Evolutionary conservation across 2,113 vertebrate species (phyloP).

Genomic region (Astatotilapia flaviijosephi): DNA sequence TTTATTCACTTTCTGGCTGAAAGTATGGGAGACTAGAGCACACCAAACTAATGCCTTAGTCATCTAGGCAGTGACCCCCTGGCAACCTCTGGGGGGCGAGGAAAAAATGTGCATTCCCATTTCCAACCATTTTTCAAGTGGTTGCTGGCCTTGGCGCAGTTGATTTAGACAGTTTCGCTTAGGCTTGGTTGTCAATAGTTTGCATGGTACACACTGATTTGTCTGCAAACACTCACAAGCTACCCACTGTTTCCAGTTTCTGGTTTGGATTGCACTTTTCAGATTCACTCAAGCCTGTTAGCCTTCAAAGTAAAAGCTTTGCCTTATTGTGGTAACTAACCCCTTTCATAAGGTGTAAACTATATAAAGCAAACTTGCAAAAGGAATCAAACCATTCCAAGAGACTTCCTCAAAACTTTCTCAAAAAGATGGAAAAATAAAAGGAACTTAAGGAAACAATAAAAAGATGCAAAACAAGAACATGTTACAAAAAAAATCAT

Average conservation of each 20-base stretch:
- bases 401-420: neutral
- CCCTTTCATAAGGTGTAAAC: neutral
- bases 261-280: neutral
- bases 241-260: neutral
- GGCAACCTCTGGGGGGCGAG: fast-evolving
- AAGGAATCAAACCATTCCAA: fast-evolving
- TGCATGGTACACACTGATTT: neutral
- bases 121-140: neutral
- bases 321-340: fast-evolving
- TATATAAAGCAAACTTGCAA: neutral
- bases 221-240: neutral
- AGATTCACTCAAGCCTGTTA: neutral
- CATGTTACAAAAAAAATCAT: neutral
- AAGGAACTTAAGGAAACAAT: neutral
- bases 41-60: neutral
- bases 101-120: neutral
- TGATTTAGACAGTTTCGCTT: fast-evolving
- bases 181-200: fast-evolving
- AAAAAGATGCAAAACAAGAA: neutral
- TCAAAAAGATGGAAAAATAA: neutral
- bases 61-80: fast-evolving
- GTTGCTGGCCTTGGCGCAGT: fast-evolving
- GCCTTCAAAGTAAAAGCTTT: neutral
- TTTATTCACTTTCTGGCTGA: neutral
- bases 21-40: neutral